Conservation (phyloP, 1,140 invertebrate genomes). For the Phocides pigmalion region DNA sequence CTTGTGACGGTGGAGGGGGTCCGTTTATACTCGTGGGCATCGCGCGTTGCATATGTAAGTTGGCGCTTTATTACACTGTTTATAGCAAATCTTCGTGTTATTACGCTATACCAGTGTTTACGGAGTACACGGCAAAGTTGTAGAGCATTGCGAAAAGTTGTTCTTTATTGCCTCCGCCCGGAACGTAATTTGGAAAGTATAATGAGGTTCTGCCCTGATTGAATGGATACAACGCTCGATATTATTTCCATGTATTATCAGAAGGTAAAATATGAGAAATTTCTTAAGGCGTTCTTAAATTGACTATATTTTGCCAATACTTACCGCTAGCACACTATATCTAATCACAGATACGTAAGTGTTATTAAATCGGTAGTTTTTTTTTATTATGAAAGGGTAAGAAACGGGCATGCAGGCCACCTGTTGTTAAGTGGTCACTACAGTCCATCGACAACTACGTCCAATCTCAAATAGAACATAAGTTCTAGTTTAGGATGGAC, state of each 20-base stretch:
- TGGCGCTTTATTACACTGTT: constrained; percentile 14
- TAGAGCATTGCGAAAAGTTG: background rate
- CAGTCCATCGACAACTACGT: no score
- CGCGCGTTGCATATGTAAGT: constrained; percentile 16
- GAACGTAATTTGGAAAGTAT: constrained; percentile 9
- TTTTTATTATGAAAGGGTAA: no score
- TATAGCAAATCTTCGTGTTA: constrained; percentile 16
- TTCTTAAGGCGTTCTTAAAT: no score
- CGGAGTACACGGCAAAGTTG: constrained; percentile 6
- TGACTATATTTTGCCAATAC: no score
- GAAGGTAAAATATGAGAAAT: background rate
- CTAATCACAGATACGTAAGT: no score
- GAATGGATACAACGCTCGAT: background rate
- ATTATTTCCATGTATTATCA: background rate
- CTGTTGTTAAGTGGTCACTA: no score
- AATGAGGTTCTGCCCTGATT: background rate
- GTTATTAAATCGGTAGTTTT: no score
- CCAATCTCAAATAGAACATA: no score
- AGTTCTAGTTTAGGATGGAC: no score
- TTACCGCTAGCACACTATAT: no score
- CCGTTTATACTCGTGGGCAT: background rate
- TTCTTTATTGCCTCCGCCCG: constrained; percentile 8
- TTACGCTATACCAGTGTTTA: background rate
- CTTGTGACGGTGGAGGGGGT: constrained; percentile 3
- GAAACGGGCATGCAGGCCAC: no score